A percentile compares a stretch with the other conserved stretches of the same genome.
Conservation (phyloP, 2,113 vertebrate species). For the Brachyhypopomus gauderio region DNA sequence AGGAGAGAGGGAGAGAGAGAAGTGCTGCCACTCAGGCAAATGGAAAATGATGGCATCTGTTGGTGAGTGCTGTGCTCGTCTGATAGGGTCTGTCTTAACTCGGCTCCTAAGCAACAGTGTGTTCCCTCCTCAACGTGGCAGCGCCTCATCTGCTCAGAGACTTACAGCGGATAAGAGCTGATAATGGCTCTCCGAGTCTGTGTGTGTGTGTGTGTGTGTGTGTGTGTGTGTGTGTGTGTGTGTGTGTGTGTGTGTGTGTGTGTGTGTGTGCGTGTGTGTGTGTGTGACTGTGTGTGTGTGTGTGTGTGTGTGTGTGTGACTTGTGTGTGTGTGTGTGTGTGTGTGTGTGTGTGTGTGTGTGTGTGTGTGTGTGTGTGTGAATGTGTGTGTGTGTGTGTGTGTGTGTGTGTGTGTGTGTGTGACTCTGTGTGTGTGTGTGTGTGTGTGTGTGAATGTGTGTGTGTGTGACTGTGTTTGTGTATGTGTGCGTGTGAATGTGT, state of each 20-base stretch:
- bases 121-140: conserved; percentile 62
- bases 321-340: conserved; percentile 60
- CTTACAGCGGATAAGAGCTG: conserved; percentile 75
- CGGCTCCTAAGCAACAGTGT: conserved; percentile 67
- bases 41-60: conserved; percentile 71
- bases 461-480: too few relatives aligned
- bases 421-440: conserved; percentile 65
- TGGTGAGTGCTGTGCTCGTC: conserved; percentile 59
- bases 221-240: conserved; percentile 61
- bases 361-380: conserved; percentile 28
- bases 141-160: conserved; percentile 55
- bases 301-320: too few relatives aligned
- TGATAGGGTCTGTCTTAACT: conserved; percentile 71
- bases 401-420: conserved; percentile 34
- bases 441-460: conserved; percentile 36
- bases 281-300: neutral
- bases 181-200: conserved; percentile 70
- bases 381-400: conserved; percentile 51
- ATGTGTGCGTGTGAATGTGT: conserved; percentile 45
- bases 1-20: conserved; percentile 11
- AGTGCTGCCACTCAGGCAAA: conserved; percentile 48
- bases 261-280: conserved; percentile 24
- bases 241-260: conserved; percentile 46
- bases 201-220: conserved; percentile 33
- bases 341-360: conserved; percentile 49